Evolutionary conservation across 2,797 vertebrate genomes (phyloP), one percentile per base, ranked within the genome.

Genomic region (Phoeniculus purpureus): DNA sequence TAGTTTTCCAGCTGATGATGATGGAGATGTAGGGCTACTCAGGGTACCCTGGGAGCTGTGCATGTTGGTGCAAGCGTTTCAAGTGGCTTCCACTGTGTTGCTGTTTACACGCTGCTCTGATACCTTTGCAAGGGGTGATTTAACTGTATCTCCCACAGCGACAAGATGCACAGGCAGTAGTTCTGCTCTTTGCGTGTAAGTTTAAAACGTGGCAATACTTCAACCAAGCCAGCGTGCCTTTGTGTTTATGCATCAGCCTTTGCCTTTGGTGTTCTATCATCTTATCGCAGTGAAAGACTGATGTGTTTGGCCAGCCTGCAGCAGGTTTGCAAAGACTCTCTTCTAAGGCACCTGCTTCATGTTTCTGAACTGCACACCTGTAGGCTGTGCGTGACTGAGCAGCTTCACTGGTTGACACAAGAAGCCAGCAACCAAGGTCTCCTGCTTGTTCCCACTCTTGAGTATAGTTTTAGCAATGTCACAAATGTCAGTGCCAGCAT

Each of bases 211-310:
- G 89, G 76, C 92, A 87, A 59, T 72, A 22, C 54, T 92, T 94
- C 81, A 82, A 26, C 37, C 52, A 61, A 80, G 51, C 56, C 70
- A 66, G 40, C 0, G 0, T 43, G 83, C 71, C 50, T 80, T 37
- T 74, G 45, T 82, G 70, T 92, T 94, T 89, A 71, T 93, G 84
- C 65, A 51, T 85, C 84, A 86, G 54, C 50, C 72, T 77, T 37
- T 58, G 81, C 68, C 68, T 94, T 85, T 93, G 72, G 89, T 65
- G 81, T 87, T 84, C 54, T 89, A 80, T 87, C 81, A 11, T 59
- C 61, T 76, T 86, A 93, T 77, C 79, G 31, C 78, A 59, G 48
- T 7, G 60, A 79, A 47, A 64, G 76, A 79, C 43, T 64, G 72
- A 45, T 50, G 55, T 55, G 79, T 77, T 92, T 75, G 94, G 68